Base-by-base conservation (phyloP, 1,140 invertebrate genomes). In the Catajapyx aquilonaris region DNA sequence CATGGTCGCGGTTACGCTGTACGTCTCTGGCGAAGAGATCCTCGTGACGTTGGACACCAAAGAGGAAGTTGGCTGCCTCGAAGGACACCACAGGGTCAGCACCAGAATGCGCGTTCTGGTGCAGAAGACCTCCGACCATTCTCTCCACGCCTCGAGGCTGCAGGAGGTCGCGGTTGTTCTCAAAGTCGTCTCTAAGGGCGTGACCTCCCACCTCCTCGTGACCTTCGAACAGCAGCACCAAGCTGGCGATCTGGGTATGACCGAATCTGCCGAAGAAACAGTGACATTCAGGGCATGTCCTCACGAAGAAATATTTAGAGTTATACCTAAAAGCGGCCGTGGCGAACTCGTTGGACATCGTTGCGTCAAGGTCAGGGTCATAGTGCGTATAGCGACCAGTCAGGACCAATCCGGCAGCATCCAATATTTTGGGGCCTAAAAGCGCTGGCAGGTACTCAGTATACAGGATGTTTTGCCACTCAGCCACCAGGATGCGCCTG, bases 381-480 rank as follows among this genome's bases (percentile, higher is more conserved):
- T 75, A 76, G 1, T 67, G 65, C 20, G 52, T 50, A 46, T 69
- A 70, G 39, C 54, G 52, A 20, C 69, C 57, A 37, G 7, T 13
- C 13, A 28, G 13, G 23, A 28, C 7, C 7, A 28, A 13, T 9
- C 13, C 23, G 7, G 7, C 7, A 13, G 23, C 23, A 9, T 7
- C 23, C 23, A 28, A 28, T 9, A 9, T 9, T 9, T 28, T 13
- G 7, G 13, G 13, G 13, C 23, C 23, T 28, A 28, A 28, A 9
- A 28, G 7, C 7, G 13, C 23, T 28, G 23, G 23, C 3, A 61
- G 42, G 38, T 46, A 53, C 32, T 60, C 57, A 13, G 44, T 47
- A 37, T 52, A 61, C 1, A 51, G 44, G 18, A 61, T 48, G 32
- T 57, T 48, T 46, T 60, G 59, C 16, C 50, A 42, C 32, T 54